Percentiles rank a stretch among this genome's conserved stretches.
phyloP scores from a whole-genome alignment of 2,888 invertebrate genomes.

The Auanema sp. region DNA sequence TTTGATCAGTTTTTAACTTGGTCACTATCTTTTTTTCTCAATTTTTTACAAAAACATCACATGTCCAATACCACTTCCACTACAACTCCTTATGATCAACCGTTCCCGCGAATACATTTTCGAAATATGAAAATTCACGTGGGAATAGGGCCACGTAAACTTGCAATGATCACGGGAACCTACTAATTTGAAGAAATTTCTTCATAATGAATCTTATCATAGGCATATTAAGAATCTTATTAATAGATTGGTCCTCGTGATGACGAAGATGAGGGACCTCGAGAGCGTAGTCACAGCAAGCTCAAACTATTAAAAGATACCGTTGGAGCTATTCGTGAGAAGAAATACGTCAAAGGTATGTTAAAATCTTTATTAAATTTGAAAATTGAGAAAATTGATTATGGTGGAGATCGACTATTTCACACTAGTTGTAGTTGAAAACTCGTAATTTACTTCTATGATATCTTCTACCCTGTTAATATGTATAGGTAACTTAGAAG shows the following conservation, averaged over 20 bases:
- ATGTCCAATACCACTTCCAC: no score
- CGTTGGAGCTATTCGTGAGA: slow-evolving; percentile 60
- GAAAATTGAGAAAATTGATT: background rate
- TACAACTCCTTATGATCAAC: no score
- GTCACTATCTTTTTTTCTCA: no score
- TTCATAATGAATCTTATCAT: background rate
- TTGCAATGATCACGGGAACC: no score
- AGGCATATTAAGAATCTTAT: background rate
- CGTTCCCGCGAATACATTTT: no score
- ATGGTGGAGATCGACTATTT: background rate
- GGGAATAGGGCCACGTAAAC: no score
- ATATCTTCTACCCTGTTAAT: no score
- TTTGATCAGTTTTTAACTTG: no score
- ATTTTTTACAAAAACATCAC: no score
- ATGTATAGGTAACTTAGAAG: background rate
- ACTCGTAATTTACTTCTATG: background rate
- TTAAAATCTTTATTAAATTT: slow-evolving; percentile 3
- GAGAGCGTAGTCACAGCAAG: slow-evolving; percentile 44
- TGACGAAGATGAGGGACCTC: slow-evolving; percentile 30
- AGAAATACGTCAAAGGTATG: slow-evolving; percentile 63
- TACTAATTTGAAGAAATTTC: no score
- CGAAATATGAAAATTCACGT: no score
- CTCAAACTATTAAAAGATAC: slow-evolving; percentile 57
- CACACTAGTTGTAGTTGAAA: background rate
- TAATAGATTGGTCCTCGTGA: slow-evolving; percentile 43